Percentiles rank a stretch among this genome's conserved stretches.
phyloP scores from a whole-genome alignment of 2,797 vertebrate genomes.

The Falco concolor region DNA sequence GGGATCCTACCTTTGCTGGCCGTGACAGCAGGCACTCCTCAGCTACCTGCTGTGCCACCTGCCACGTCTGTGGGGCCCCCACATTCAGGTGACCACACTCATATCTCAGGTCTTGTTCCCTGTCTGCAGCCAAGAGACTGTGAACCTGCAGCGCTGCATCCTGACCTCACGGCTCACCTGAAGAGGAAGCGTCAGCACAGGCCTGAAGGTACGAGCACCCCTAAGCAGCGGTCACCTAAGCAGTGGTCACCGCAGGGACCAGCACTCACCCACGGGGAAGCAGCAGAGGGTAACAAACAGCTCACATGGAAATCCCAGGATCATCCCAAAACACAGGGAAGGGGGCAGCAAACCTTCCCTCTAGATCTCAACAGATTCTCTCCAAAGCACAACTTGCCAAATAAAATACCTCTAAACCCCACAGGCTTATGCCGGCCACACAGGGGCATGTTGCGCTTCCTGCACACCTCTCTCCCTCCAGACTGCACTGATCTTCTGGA shows the following conservation, averaged over 20 bases:
- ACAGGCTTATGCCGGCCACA: background rate
- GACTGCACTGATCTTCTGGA: constrained; percentile 42
- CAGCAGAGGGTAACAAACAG: background rate
- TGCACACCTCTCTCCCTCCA: background rate
- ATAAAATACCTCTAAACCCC: background rate
- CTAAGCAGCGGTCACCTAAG: fast-evolving
- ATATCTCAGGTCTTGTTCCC: background rate
- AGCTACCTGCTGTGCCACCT: background rate
- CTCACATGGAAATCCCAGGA: background rate
- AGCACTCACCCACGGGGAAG: fast-evolving
- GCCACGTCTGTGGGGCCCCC: fast-evolving
- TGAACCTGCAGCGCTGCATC: constrained; percentile 50
- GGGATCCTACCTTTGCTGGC: background rate
- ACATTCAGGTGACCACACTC: background rate
- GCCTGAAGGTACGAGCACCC: constrained; percentile 2
- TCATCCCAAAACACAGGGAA: background rate
- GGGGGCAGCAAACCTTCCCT: background rate
- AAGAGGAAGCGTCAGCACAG: constrained; percentile 23
- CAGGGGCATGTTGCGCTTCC: background rate
- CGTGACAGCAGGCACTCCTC: background rate
- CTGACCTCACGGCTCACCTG: constrained; percentile 30
- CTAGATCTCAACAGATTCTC: background rate
- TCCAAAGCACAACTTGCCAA: background rate
- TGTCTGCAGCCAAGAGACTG: constrained; percentile 18
- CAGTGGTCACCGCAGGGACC: fast-evolving